Evolutionary conservation across 1,140 invertebrate species (phyloP).

Genomic region (Aphidius gifuensis): DNA sequence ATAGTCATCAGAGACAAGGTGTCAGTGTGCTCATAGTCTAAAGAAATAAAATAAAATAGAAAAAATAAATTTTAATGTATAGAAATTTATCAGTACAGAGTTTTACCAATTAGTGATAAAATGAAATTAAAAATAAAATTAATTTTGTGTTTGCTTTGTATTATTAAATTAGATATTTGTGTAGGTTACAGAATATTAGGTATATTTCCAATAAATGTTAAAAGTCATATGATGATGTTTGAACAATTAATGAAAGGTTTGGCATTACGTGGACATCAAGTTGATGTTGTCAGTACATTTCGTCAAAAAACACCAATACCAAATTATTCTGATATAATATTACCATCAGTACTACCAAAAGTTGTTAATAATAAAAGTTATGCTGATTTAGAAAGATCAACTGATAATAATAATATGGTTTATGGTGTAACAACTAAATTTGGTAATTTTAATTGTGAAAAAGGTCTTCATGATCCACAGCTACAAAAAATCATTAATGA

Average conservation of each 20-base stretch:
- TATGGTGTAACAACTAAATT: neutral
- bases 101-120: no score
- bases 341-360: neutral
- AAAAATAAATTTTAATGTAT: no score
- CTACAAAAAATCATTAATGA: constrained; percentile 35
- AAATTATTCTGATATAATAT: constrained; percentile 57
- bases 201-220: constrained; percentile 52
- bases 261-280: constrained; percentile 57
- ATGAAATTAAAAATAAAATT: no score
- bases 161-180: constrained; percentile 3
- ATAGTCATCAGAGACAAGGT: no score
- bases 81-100: no score
- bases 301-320: constrained; percentile 47
- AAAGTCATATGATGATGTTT: constrained; percentile 61
- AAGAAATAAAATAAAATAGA: no score
- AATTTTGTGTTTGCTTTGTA: no score
- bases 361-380: constrained; percentile 37
- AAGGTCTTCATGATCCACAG: constrained; percentile 21
- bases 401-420: neutral
- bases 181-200: constrained; percentile 40
- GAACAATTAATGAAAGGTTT: constrained; percentile 57
- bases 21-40: no score
- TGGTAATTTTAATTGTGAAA: constrained; percentile 22
- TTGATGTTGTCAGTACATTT: constrained; percentile 58
- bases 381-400: constrained; percentile 23